Conservation (phyloP, 2,797 vertebrate species). For the Cossypha heuglini region DNA sequence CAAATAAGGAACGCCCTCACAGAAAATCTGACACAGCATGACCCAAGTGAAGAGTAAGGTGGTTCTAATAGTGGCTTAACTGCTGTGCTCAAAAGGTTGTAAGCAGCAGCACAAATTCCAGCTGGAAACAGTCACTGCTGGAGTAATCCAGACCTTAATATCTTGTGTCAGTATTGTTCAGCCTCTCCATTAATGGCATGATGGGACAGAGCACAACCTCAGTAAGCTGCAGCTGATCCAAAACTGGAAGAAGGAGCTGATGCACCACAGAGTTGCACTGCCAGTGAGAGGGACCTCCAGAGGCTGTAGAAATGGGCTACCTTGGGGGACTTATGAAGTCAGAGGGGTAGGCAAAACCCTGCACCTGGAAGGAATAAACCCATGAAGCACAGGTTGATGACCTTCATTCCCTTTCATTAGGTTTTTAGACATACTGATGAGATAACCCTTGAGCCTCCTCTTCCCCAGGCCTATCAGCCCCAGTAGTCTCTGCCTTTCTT, state of each 20-base stretch:
- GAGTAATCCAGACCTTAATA: not conserved
- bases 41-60: not conserved
- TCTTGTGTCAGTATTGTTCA: fast-evolving
- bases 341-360: not conserved
- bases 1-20: not conserved
- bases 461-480: not conserved
- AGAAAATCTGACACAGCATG: not conserved
- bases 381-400: fast-evolving
- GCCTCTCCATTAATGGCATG: not conserved
- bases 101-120: not conserved
- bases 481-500: not conserved
- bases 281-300: not conserved
- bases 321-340: fast-evolving
- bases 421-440: not conserved
- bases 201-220: not conserved
- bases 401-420: not conserved
- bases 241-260: not conserved
- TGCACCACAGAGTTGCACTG: not conserved
- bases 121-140: not conserved
- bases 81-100: not conserved
- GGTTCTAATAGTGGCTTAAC: not conserved
- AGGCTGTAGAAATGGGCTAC: not conserved
- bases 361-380: not conserved
- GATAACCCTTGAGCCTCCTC: not conserved
- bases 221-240: not conserved